Conservation (phyloP, 2,888 invertebrate genomes). For the Polymixis lichenea region DNA sequence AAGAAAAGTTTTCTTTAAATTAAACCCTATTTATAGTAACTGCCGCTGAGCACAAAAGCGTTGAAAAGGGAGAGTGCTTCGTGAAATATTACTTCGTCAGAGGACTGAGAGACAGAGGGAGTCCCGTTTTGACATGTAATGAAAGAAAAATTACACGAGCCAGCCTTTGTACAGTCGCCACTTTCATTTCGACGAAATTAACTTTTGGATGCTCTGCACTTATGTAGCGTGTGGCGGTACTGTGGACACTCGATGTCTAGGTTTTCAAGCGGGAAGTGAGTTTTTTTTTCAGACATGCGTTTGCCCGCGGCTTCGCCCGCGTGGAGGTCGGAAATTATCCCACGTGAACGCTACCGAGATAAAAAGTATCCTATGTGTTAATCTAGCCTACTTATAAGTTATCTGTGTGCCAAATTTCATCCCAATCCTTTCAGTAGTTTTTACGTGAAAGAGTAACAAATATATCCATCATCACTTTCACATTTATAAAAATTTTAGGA, state of each 20-base stretch:
- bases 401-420: too few species aligned
- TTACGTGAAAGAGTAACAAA: too few species aligned
- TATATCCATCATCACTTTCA: too few species aligned
- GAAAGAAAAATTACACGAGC: slow-evolving; percentile 81
- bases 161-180: slow-evolving; percentile 72
- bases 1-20: slow-evolving; percentile 59
- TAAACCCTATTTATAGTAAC: slow-evolving; percentile 64
- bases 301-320: too few species aligned
- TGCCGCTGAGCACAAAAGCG: slow-evolving; percentile 56
- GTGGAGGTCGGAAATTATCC: too few species aligned
- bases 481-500: too few species aligned
- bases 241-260: slow-evolving; percentile 44
- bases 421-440: too few species aligned
- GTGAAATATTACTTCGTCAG: slow-evolving; percentile 69
- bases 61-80: slow-evolving; percentile 61
- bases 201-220: slow-evolving; percentile 72
- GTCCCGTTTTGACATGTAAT: slow-evolving; percentile 77
- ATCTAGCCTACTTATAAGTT: too few species aligned
- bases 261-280: slow-evolving; percentile 27
- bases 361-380: too few species aligned
- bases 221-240: slow-evolving; percentile 34
- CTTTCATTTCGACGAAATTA: slow-evolving; percentile 80
- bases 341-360: too few species aligned
- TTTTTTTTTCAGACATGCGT: not conserved
- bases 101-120: slow-evolving; percentile 50